Evolutionary conservation across 2,113 vertebrate genomes (phyloP), one percentile per base, ranked within the genome.

Genomic region (Ondatra zibethicus): DNA sequence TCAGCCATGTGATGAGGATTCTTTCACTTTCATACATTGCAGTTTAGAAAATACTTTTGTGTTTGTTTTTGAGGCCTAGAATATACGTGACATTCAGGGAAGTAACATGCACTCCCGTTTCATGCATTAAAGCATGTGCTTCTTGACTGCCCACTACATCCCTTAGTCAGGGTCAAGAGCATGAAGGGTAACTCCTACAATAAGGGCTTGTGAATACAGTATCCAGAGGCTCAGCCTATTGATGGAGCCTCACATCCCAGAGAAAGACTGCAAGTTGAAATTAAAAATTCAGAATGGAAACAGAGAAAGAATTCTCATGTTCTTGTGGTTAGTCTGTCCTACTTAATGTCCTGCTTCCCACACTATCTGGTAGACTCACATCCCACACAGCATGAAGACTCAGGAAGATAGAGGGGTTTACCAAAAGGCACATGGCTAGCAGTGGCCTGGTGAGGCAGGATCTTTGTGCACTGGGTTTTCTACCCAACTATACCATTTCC

Each of bases 341-440:
- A 31, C 36, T 73, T 76, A 52, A 13, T 7, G 68, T 12, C 42
- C 4, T 0, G 0, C 91, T 82, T 42, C 4, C 33, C 31, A 25
- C 12, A 63, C 9, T 10, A 9, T 31, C 19, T 61, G 45, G 12
- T 19, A 50, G 61, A 77, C 11, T 58, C 55, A 58, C 55, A 58
- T 58, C 55, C 55, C 17, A 58, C 55, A 13, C 0, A 23, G 3
- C 9, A 0, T 0, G 0, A 1, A 23, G 36, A 39, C 31, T 75
- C 61, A 11, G 86, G 72, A 92, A 65, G 58, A 23, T 29, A 70
- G 31, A 93, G 66, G 13, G 0, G 12, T 4, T 73, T 58, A 10
- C 31, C 61, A 5, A 33, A 61, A 47, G 72, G 61, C 1, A 9
- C n/a, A 13, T 0, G 10, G 17, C 12, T 11, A 2, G 65, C 25